phyloP scores from a whole-genome alignment of 1,140 invertebrate species.

The Limonius californicus region DNA sequence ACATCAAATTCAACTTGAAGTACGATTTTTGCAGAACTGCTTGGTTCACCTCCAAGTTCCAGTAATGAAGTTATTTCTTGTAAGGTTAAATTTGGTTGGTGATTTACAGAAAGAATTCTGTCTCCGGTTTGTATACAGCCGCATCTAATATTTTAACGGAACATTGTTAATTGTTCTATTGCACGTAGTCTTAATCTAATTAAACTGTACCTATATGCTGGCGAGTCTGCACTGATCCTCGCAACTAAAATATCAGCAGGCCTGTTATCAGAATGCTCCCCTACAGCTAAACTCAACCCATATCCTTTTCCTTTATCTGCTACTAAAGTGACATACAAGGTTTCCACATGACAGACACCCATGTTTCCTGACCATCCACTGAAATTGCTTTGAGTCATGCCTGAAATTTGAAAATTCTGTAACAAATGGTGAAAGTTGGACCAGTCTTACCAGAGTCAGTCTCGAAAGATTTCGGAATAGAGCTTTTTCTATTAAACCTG shows the following conservation, averaged over 20 bases:
- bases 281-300: slow-evolving; percentile 47
- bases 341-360: slow-evolving; percentile 65
- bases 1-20: slow-evolving; percentile 86
- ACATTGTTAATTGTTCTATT: neutral
- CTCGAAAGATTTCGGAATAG: slow-evolving; percentile 52
- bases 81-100: slow-evolving; percentile 58
- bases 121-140: slow-evolving; percentile 80
- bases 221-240: slow-evolving; percentile 62
- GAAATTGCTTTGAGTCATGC: slow-evolving; percentile 32
- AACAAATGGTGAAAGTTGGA: neutral
- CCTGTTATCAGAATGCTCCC: slow-evolving; percentile 46
- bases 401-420: slow-evolving; percentile 1
- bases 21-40: slow-evolving; percentile 49
- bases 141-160: slow-evolving; percentile 47
- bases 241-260: slow-evolving; percentile 54
- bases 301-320: slow-evolving; percentile 50
- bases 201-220: slow-evolving; percentile 66
- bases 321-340: slow-evolving; percentile 62
- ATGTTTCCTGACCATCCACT: slow-evolving; percentile 41
- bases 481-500: slow-evolving; percentile 52
- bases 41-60: slow-evolving; percentile 47
- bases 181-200: neutral
- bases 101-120: slow-evolving; percentile 77
- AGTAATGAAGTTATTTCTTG: slow-evolving; percentile 50
- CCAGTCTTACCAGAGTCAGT: slow-evolving; percentile 24